phyloP scores from a whole-genome alignment of 2,888 invertebrate genomes.

The Drosophila pseudotalamancana region DNA sequence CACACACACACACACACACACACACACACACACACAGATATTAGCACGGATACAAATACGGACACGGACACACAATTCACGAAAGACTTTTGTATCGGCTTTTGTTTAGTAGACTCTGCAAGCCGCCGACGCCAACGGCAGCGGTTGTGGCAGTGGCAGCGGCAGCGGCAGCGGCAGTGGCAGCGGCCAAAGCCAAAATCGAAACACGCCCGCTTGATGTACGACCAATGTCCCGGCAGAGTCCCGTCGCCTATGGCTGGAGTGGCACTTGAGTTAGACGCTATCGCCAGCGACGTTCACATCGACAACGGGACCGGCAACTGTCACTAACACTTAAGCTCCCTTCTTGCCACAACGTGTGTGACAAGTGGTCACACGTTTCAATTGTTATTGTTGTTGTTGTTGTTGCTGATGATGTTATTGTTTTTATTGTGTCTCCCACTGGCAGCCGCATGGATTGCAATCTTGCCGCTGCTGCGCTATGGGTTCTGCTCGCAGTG shows the following conservation, averaged over 20 bases:
- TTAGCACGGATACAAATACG: constrained; percentile 7
- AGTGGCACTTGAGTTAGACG: constrained; percentile 50
- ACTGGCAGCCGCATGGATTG: constrained; percentile 18
- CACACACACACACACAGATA: constrained; percentile 9
- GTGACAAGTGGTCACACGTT: constrained; percentile 67
- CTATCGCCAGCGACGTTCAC: constrained; percentile 8
- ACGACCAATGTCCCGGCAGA: constrained; percentile 30
- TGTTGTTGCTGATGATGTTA: constrained; percentile 28
- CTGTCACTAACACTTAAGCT: constrained; percentile 48
- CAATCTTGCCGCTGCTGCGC: constrained; percentile 21
- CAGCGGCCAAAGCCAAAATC: constrained; percentile 40
- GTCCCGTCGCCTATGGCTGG: constrained; percentile 26
- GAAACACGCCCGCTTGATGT: constrained; percentile 58
- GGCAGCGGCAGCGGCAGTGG: too few species aligned
- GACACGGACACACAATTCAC: constrained; percentile 34
- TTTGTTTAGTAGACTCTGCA: constrained; percentile 36
- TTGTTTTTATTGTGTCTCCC: constrained; percentile 35
- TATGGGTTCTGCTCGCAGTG: constrained; percentile 31
- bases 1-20: neutral
- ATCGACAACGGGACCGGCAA: constrained; percentile 36
- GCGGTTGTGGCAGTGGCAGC: too few species aligned
- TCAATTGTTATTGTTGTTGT: constrained; percentile 41
- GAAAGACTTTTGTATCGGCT: constrained; percentile 44
- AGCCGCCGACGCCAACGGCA: too few species aligned
- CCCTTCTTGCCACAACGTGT: constrained; percentile 42